Base-by-base conservation (phyloP, 2,797 vertebrate genomes). In the Synanceia verrucosa region DNA sequence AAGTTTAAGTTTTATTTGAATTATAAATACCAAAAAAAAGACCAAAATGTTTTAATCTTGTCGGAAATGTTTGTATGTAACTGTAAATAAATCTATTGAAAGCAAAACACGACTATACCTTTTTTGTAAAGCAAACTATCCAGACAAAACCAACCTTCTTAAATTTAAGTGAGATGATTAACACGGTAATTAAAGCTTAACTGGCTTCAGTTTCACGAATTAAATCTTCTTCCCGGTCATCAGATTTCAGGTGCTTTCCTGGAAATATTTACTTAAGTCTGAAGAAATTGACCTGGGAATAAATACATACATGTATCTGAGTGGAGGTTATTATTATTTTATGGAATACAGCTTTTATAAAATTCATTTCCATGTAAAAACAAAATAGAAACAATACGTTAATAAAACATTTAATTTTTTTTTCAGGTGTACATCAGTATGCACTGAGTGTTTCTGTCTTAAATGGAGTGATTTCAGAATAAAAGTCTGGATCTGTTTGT, bases 31-130 rank as follows among this genome's bases (percentile, higher is more conserved):
- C 5, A 28, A 37, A 29, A 9, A 50, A 11, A 34, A 11, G 55
- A 73, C 51, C 68, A 63, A 79, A 52, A n/a, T 65, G n/a, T 58
- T 79, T 71, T 62, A 61, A 18, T 46, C 24, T 26, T 67, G 31
- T 48, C 26, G 9, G 4, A 56, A 51, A 1, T 68, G 47, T 70
- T 57, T 76, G n/a, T 57, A 9, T 31, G 13, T 53, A 61, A 34
- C 21, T 61, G 11, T 6, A 28, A 78, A 68, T 73, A 78, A 84
- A 84, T 29, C 0, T 16, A 10, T 36, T 29, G 0, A 64, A 1
- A 62, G 3, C 0, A 34, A 13, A 51, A 16, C 9, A 5, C 34
- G 0, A 4, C 1, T 16, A 0, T 5, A 0, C 10, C 11, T 19
- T 31, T 5, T 52, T 52, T n/a, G 8, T 41, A 16, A 41, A 41